Conservation (phyloP, 2,797 vertebrate species). For the Chromis chromis region DNA sequence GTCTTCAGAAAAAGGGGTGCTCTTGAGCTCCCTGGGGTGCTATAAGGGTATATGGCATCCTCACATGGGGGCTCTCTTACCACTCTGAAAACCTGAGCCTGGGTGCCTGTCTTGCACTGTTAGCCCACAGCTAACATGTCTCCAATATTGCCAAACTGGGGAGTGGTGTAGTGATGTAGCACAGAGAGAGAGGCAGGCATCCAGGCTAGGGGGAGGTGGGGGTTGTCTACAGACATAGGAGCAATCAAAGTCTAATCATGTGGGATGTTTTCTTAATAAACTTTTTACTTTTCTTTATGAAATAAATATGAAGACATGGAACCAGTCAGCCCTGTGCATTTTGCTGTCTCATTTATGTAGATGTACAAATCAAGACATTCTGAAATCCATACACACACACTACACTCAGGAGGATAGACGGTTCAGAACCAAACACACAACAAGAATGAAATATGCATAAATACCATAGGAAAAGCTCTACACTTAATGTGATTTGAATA, state of each 20-base stretch:
- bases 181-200: slow-evolving; percentile 68
- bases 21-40: slow-evolving; percentile 70
- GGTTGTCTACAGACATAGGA: slow-evolving; percentile 33
- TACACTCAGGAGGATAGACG: neutral
- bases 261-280: slow-evolving; percentile 80
- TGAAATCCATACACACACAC: neutral
- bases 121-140: slow-evolving; percentile 66
- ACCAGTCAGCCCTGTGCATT: slow-evolving; percentile 51
- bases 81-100: slow-evolving; percentile 58
- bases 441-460: neutral
- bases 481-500: neutral
- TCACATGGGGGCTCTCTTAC: slow-evolving; percentile 63
- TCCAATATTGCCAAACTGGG: slow-evolving; percentile 78
- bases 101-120: slow-evolving; percentile 72
- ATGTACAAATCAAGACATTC: neutral
- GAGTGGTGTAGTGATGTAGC: slow-evolving; percentile 70
- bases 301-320: slow-evolving; percentile 83
- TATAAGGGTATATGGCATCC: slow-evolving; percentile 61
- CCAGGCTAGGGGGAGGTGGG: slow-evolving; percentile 57
- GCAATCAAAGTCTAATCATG: slow-evolving; percentile 68
- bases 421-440: neutral
- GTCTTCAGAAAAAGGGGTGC: slow-evolving; percentile 78
- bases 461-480: neutral
- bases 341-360: slow-evolving; percentile 42
- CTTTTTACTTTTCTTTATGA: slow-evolving; percentile 85